Evolutionary conservation across 1,140 invertebrate genomes (phyloP).

Genomic region (Homalodisca vitripennis): DNA sequence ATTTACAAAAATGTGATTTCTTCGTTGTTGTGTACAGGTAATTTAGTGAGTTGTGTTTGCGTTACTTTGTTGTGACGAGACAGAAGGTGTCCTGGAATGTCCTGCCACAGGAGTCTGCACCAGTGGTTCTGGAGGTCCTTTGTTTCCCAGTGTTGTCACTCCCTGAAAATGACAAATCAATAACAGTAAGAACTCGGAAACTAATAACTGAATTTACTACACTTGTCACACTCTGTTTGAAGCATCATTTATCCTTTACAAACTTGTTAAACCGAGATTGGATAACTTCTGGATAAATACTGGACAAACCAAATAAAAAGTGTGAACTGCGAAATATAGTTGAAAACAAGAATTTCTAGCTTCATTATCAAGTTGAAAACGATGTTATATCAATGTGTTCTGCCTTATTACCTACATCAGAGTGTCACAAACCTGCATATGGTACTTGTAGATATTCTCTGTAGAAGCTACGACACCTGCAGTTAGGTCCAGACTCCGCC

Average conservation of each 20-base stretch:
- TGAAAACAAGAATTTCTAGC: no score
- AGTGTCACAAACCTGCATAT: constrained; percentile 38
- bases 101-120: constrained; percentile 37
- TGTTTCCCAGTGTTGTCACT: constrained; percentile 6
- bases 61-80: constrained; percentile 34
- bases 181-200: neutral
- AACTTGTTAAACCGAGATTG: no score
- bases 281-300: neutral
- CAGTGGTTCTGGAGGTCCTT: constrained; percentile 33
- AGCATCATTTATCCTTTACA: no score
- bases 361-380: no score
- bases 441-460: constrained; percentile 81
- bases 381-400: no score
- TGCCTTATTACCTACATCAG: no score
- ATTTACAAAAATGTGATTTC: no score
- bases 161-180: constrained; percentile 11
- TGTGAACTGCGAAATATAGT: no score
- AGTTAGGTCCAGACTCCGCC: constrained; percentile 82
- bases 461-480: constrained; percentile 84
- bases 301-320: neutral
- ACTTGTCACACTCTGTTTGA: no score
- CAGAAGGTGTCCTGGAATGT: constrained; percentile 37
- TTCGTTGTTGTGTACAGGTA: no score
- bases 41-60: constrained; percentile 7
- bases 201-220: no score